Base-by-base conservation (phyloP, 2,797 vertebrate species). In the Pseudopleuronectes americanus region DNA sequence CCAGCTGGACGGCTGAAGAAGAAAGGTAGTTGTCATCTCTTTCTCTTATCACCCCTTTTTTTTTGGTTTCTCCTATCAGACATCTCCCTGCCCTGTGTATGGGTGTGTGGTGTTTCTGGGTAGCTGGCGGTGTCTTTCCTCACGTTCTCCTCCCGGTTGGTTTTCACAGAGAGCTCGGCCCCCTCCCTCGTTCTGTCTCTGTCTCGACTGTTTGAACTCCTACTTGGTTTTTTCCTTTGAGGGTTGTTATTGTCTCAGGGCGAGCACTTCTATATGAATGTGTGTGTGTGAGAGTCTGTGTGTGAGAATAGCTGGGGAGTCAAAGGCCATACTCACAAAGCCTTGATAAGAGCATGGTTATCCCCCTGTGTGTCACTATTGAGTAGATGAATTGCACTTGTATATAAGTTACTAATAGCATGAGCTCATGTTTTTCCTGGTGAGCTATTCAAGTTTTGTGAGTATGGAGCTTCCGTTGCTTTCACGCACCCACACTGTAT, bases 1-100 rank as follows among this genome's bases (percentile, higher is more conserved):
- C 92, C 93, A 94, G 94, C 92, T 92, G 92, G 94, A 92, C 92
- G 90, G 64, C 87, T 85, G 81, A 94, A 93, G 89, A 81, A 85
- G 74, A 94, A 94, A 94, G 94, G 94, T 94, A 94, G 90, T 91
- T 87, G 86, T 62, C 90, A 90, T 92, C 86, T 89, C 77, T 80
- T 90, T 64, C 83, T 90, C 81, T 45, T 89, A 31, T 79, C 83
- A 33, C 31, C 84, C 84, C 6, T 16, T 59, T 57, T 21, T 74
- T 80, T 71, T n/a, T 26, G 26, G 24, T 83, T 75, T 76, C 71
- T 78, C 71, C 75, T 76, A 28, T 78, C 73, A 63, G 58, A 80
- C 79, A 55, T 77, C 57, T 80, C 83, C 73, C 77, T 77, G 74
- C 79, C 85, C 78, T 74, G 63, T 84, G 84, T 89, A 64, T 90